Conservation (phyloP, 2,797 vertebrate species). For the Sebastiscus tertius region DNA sequence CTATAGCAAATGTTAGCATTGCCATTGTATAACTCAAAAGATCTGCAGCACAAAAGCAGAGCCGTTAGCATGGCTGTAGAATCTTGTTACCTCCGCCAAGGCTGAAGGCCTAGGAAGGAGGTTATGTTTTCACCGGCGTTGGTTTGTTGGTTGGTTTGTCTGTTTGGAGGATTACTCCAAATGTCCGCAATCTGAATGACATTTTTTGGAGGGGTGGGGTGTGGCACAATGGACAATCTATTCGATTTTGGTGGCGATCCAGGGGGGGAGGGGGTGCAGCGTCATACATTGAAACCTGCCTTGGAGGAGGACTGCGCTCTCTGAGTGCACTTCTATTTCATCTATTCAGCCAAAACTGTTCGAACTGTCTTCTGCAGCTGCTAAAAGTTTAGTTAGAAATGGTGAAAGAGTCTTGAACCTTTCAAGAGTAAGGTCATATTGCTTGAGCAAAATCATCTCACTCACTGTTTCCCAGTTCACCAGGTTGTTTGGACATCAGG, state of each 20-base stretch:
- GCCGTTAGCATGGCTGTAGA: not conserved
- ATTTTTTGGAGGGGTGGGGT: no score
- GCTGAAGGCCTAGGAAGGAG: no score
- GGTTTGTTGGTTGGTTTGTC: no score
- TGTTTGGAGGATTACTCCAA: no score
- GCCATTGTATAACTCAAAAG: not conserved
- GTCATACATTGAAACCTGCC: no score
- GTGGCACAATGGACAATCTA: no score
- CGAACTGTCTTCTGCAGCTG: not conserved
- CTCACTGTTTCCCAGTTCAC: not conserved
- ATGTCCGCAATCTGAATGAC: no score
- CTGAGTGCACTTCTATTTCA: not conserved
- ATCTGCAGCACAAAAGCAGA: not conserved
- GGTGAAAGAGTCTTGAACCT: not conserved
- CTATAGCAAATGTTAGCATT: not conserved
- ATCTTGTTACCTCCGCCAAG: no score
- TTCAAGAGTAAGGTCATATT: not conserved
- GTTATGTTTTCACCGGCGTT: no score
- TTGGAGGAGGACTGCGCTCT: no score
- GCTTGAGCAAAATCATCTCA: not conserved
- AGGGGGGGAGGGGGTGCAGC: no score
- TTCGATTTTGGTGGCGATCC: no score
- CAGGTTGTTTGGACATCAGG: not conserved
- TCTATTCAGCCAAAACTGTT: not conserved
- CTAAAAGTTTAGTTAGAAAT: not conserved